Conservation (phyloP, 1,140 invertebrate species). For the Heterodera schachtii region DNA sequence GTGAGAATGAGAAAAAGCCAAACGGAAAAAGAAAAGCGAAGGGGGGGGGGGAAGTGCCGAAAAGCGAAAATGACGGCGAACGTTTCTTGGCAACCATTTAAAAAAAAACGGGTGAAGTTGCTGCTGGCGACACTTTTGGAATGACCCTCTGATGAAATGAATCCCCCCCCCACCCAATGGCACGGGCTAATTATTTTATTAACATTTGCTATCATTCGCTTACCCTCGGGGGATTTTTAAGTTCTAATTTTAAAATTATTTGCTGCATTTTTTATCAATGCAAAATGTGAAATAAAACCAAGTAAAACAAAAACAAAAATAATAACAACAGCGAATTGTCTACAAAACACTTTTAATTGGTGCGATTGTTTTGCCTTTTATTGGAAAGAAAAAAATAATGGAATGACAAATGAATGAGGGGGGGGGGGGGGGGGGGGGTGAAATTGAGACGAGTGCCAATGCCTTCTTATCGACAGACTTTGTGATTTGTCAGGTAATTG, state of each 20-base stretch:
- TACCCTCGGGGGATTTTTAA: too few relatives aligned
- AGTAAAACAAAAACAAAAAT: neutral
- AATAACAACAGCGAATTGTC: neutral
- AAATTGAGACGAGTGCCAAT: neutral
- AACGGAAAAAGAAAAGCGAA: neutral
- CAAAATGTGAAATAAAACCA: too few relatives aligned
- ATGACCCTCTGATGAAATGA: too few relatives aligned
- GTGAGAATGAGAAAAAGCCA: too few relatives aligned
- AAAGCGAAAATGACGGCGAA: neutral
- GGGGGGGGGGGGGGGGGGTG: neutral
- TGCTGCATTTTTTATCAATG: too few relatives aligned
- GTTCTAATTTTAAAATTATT: too few relatives aligned
- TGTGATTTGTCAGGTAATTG: neutral
- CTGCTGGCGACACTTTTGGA: too few relatives aligned
- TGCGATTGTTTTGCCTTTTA: neutral
- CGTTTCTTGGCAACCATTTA: constrained; percentile 1
- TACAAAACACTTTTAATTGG: neutral
- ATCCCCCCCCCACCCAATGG: too few relatives aligned
- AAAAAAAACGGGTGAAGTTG: neutral
- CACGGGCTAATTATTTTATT: too few relatives aligned
- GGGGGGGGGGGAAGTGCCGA: too few relatives aligned
- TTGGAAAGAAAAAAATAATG: neutral
- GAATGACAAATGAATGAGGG: neutral
- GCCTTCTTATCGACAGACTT: neutral
- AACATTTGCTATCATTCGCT: too few relatives aligned